Base-by-base conservation (phyloP, 2,797 vertebrate species). In the Phaenicophaeus curvirostris region DNA sequence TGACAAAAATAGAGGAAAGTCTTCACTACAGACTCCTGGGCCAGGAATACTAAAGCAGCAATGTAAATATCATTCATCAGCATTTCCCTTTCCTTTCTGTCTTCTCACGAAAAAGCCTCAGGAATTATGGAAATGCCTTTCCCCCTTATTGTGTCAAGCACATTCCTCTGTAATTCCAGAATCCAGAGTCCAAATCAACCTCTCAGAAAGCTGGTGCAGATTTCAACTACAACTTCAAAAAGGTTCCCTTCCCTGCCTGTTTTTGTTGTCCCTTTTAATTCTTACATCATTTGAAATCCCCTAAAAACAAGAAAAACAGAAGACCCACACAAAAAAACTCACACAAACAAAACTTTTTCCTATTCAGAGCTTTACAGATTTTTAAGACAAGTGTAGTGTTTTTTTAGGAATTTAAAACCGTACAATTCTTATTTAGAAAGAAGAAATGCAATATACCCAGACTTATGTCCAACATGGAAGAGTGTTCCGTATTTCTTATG, bases 41-140 rank as follows among this genome's bases (percentile, higher is more conserved):
- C 44, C 83, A 89, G 41, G 44, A 88, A 86, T 27, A 53, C 50
- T 35, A 69, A 93, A 92, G 74, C 73, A 92, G 86, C 42, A 88
- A 50, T 15, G 21, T 61, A 95, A 88, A 54, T 61, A 62, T 53
- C 50, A 75, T 66, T 50, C 79, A 95, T 90, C 93, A 96, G 90
- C 93, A 93, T 44, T 95, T 95, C 90, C 92, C 75, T 31, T 93
- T 72, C 86, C 89, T 85, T 93, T 89, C 74, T 68, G 37, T 50
- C 86, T 80, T 87, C 81, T 85, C 61, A 41, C 20, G 42, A 87
- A 85, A 72, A 75, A 86, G 75, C 63, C 75, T 55, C 81, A 65
- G 37, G 84, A 96, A 82, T 85, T 89, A 69, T 78, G 66, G 89
- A 95, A 78, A 78, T 37, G 65, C 53, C 28, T 82, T 93, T 82